phyloP scores from a whole-genome alignment of 2,113 vertebrate species.

The Oncorhynchus masou region DNA sequence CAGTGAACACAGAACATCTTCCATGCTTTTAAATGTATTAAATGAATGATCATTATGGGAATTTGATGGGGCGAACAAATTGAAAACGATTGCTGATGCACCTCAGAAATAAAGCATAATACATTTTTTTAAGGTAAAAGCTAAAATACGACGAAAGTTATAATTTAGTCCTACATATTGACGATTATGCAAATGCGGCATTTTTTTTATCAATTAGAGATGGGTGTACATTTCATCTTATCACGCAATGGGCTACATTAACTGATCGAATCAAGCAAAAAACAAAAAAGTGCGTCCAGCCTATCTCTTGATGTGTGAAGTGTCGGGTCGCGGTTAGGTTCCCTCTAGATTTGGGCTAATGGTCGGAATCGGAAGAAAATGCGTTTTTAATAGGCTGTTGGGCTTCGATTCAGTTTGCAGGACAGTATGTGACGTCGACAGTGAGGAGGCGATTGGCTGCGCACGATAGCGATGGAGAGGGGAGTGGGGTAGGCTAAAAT shows the following conservation, averaged over 20 bases:
- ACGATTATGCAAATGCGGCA: too few relatives aligned
- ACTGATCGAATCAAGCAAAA: background rate
- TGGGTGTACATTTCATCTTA: background rate
- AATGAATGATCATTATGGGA: too few relatives aligned
- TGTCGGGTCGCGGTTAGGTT: conserved; percentile 23
- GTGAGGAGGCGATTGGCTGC: conserved; percentile 63
- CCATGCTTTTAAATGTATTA: too few relatives aligned
- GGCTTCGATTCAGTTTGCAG: conserved; percentile 32
- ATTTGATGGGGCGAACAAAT: too few relatives aligned
- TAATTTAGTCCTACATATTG: too few relatives aligned
- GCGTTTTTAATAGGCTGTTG: conserved; percentile 60
- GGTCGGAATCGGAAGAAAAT: conserved; percentile 19
- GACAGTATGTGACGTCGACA: conserved; percentile 63
- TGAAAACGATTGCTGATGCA: too few relatives aligned
- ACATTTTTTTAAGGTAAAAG: too few relatives aligned
- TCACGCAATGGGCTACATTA: background rate
- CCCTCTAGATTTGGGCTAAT: conserved; percentile 10
- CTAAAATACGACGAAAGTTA: too few relatives aligned
- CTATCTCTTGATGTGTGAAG: conserved; percentile 22
- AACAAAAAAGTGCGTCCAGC: background rate
- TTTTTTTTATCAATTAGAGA: too few relatives aligned
- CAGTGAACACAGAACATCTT: too few relatives aligned
- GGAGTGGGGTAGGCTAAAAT: conserved; percentile 32
- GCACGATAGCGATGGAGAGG: conserved; percentile 34
- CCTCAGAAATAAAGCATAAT: too few relatives aligned